Conservation (phyloP, 2,888 invertebrate species). For the Torymus aiolomorphi region DNA sequence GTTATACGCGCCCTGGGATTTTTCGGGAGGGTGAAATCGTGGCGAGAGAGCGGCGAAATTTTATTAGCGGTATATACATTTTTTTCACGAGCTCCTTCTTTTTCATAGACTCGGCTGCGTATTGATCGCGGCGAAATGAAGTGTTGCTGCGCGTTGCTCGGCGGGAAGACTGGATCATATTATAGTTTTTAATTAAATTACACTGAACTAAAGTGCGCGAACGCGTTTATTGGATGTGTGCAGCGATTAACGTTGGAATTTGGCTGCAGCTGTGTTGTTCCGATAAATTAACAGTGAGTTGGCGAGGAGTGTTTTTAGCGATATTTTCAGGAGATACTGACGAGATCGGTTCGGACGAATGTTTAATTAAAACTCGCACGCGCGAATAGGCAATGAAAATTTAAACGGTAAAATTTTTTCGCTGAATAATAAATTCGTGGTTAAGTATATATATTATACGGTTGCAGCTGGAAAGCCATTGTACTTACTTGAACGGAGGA, state of each 20-base stretch:
- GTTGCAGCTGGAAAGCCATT: not conserved
- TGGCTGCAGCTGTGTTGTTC: conserved; percentile 13
- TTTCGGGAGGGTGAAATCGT: conserved; percentile 33
- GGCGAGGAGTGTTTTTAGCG: no score
- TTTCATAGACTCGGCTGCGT: not conserved
- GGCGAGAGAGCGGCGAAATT: conserved; percentile 31
- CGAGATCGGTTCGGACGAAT: no score
- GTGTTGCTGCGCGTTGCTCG: not conserved
- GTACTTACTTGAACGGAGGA: conserved; percentile 49
- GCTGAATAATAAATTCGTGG: no score
- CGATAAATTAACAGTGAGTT: conserved; percentile 1
- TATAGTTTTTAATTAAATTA: conserved; percentile 40
- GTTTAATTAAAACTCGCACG: no score
- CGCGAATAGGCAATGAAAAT: no score
- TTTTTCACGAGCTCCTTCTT: not conserved
- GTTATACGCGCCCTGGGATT: conserved; percentile 32
- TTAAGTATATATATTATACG: no score
- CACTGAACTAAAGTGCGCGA: conserved; percentile 9
- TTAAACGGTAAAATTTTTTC: no score
- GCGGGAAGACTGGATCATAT: no score
- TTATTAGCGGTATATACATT: conserved; percentile 36
- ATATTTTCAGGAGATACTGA: no score
- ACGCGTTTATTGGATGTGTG: not conserved
- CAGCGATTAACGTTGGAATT: conserved; percentile 3
- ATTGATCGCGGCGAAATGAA: conserved; percentile 12